Evolutionary conservation across 2,888 invertebrate genomes (phyloP).

Genomic region (Trachelus troglodyta): DNA sequence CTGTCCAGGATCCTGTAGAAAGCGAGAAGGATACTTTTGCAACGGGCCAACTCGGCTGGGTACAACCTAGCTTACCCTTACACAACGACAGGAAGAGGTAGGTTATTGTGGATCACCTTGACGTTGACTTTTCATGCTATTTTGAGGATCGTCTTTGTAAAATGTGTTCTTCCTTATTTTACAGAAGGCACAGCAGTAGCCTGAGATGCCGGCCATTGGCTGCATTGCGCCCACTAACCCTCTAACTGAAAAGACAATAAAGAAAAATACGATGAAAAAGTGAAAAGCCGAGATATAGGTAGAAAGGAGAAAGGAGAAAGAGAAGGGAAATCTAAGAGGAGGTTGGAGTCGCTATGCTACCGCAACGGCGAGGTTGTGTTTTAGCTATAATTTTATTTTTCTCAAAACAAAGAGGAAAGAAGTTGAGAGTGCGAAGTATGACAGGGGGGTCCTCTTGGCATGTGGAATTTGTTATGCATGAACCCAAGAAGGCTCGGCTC

Average conservation of each 20-base stretch:
- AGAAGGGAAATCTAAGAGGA: slow-evolving; percentile 21
- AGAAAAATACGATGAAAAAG: slow-evolving; percentile 18
- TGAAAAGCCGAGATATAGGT: slow-evolving; percentile 1
- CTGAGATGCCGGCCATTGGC: slow-evolving; percentile 59
- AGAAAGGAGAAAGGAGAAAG: slow-evolving; percentile 5
- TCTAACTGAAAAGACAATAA: slow-evolving; percentile 41
- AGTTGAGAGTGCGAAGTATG: slow-evolving; percentile 27
- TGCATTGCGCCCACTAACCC: slow-evolving; percentile 61
- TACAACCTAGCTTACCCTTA: slow-evolving; percentile 52
- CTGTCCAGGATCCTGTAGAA: slow-evolving; percentile 33
- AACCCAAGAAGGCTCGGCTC: slow-evolving; percentile 62
- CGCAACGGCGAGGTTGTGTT: slow-evolving; percentile 15
- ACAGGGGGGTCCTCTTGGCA: slow-evolving; percentile 64
- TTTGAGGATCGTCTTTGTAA: background rate
- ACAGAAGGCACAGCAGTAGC: slow-evolving; percentile 63
- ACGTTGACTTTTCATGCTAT: background rate
- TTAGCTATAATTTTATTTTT: slow-evolving; percentile 18
- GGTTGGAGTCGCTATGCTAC: slow-evolving; percentile 23
- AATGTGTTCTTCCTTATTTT: slow-evolving; percentile 21
- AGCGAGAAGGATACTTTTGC: slow-evolving; percentile 53
- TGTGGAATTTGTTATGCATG: slow-evolving; percentile 68
- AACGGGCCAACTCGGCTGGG: slow-evolving; percentile 52
- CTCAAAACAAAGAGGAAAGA: slow-evolving; percentile 2
- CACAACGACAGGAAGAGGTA: slow-evolving; percentile 63
- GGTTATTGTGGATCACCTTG: background rate